These are phyloP conservation scores for Pachymerium ferrugineum DNA, from an alignment of 2,888 invertebrate species.

Conservation along the genomic window DNA sequence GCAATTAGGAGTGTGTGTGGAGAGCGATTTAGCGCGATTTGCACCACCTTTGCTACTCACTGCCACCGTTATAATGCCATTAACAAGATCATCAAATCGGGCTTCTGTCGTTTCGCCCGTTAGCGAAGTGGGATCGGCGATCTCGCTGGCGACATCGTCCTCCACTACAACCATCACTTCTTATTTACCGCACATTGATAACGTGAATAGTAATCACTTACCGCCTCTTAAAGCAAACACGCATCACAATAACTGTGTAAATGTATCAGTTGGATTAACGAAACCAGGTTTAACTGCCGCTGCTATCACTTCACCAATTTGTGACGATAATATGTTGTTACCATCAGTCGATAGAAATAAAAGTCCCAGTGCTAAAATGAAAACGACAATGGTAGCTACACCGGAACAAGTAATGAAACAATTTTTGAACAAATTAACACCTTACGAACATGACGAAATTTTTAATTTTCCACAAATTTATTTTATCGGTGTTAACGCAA, in stretches of 20 bases:
- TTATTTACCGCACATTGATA: constrained; percentile 41
- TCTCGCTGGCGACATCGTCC: neutral
- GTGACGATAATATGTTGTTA: too few species aligned
- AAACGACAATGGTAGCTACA: neutral
- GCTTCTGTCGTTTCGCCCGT: neutral
- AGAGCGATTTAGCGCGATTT: neutral
- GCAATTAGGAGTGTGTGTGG: neutral
- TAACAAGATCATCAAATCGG: neutral
- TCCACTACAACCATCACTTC: constrained; percentile 32
- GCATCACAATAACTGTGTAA: neutral
- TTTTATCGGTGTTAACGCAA: constrained; percentile 91
- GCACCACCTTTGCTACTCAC: neutral
- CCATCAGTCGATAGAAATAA: too few species aligned
- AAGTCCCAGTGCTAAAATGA: too few species aligned
- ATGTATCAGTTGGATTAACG: neutral
- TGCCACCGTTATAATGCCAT: neutral
- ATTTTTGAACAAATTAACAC: neutral
- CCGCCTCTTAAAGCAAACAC: constrained; percentile 33
- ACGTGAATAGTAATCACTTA: too few species aligned
- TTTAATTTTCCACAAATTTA: constrained; percentile 87
- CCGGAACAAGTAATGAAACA: neutral
- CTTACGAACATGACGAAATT: neutral
- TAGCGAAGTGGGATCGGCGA: neutral
- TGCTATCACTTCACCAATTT: too few species aligned
- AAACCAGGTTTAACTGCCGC: too few species aligned